Evolutionary conservation across 2,888 invertebrate species (phyloP).

Genomic region (Ormyrus thymus): DNA sequence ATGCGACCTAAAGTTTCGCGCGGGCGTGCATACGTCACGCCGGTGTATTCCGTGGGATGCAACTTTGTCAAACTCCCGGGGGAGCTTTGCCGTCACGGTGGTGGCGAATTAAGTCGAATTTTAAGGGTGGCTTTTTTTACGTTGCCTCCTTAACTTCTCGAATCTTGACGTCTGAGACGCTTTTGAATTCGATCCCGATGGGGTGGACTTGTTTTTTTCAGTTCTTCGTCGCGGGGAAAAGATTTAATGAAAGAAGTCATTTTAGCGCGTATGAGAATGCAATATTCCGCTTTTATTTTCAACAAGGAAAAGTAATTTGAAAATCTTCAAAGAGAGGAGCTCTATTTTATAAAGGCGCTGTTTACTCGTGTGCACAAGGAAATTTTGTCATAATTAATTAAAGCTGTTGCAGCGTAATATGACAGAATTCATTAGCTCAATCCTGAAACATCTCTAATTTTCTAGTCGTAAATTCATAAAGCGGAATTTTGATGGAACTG

Average conservation of each 20-base stretch:
- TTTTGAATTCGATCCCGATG: too few species aligned
- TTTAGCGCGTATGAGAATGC: too few species aligned
- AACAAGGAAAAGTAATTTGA: too few species aligned
- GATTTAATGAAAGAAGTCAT: too few species aligned
- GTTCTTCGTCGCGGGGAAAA: too few species aligned
- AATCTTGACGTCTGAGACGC: too few species aligned
- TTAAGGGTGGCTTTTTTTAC: too few species aligned
- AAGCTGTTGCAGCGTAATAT: background rate
- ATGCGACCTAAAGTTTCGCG: conserved; percentile 17
- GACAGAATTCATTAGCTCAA: conserved; percentile 16
- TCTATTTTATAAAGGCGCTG: background rate
- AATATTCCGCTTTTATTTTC: too few species aligned
- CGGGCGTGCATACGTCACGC: background rate
- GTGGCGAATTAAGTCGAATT: too few species aligned
- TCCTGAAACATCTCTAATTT: conserved; percentile 4
- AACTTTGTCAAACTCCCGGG: background rate
- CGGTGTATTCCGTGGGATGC: background rate
- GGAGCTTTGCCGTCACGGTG: background rate
- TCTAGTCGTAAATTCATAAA: background rate
- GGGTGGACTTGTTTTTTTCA: too few species aligned
- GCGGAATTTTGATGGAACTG: background rate
- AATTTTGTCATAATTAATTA: conserved; percentile 34
- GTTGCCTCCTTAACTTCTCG: too few species aligned
- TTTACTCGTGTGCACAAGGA: background rate
- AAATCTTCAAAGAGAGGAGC: conserved; percentile 7